Percentiles rank a stretch among this genome's conserved stretches.
Evolutionary conservation across 2,888 invertebrate species (phyloP).

Genomic region (Lasioglossum marginatum): DNA sequence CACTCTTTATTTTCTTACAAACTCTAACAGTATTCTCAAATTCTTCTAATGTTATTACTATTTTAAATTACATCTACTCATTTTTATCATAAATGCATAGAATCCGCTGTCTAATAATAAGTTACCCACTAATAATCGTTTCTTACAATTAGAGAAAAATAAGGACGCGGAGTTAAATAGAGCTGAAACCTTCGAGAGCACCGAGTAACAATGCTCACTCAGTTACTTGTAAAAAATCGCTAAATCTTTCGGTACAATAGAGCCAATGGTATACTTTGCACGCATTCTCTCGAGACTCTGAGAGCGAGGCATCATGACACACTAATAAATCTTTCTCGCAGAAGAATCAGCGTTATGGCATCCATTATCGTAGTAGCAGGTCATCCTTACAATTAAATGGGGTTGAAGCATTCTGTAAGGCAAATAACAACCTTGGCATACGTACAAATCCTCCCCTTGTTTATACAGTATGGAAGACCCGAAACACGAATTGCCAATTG

Average conservation of each 20-base stretch:
- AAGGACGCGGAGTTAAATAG: not conserved
- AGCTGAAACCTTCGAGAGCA: not conserved
- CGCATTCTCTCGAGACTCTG: not conserved
- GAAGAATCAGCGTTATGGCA: conserved; percentile 62
- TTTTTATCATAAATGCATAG: too few species aligned
- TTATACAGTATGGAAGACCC: not conserved
- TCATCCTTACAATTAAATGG: conserved; percentile 31
- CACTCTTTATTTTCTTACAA: too few species aligned
- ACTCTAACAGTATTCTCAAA: too few species aligned
- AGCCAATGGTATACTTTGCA: not conserved
- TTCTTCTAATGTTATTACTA: too few species aligned
- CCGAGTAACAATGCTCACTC: not conserved
- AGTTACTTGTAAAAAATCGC: not conserved
- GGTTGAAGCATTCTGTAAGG: conserved; percentile 41
- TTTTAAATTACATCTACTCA: too few species aligned
- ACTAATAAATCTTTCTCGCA: conserved; percentile 58
- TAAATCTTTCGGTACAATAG: not conserved
- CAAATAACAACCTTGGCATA: conserved; percentile 71
- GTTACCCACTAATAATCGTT: not conserved
- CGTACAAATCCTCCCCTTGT: conserved; percentile 54
- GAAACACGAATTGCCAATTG: not conserved
- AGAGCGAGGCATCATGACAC: conserved; percentile 11
- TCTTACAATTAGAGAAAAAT: not conserved
- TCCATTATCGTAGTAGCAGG: conserved; percentile 59
- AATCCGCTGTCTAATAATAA: too few species aligned